These are phyloP conservation scores for Dipodomys merriami DNA, from an alignment of 2,113 vertebrate species.

Conservation along the genomic window DNA sequence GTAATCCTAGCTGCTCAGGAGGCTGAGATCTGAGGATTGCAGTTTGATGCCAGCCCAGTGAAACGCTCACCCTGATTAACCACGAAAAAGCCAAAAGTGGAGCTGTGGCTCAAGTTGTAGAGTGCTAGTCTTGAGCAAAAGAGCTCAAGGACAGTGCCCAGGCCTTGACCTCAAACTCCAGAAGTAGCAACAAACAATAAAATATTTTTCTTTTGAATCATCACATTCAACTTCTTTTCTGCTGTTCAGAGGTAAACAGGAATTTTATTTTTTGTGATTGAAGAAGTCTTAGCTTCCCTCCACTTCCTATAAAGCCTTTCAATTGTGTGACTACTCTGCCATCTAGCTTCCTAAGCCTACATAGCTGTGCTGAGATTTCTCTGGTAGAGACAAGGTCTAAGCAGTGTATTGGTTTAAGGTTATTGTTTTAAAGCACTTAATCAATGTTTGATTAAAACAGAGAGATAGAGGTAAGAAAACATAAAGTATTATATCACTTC, in stretches of 20 bases:
- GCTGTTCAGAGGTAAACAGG: fast-evolving
- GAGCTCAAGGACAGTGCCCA: too few species aligned
- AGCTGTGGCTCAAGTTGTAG: too few species aligned
- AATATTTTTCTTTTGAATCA: neutral
- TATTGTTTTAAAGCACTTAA: conserved; percentile 37
- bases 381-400: neutral
- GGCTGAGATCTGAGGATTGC: too few species aligned
- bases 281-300: neutral
- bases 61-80: too few species aligned
- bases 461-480: neutral
- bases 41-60: too few species aligned
- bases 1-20: neutral
- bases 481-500: neutral
- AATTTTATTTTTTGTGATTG: neutral
- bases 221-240: neutral
- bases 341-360: conserved; percentile 77
- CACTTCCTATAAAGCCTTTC: neutral
- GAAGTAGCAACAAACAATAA: too few species aligned
- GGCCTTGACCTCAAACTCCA: too few species aligned
- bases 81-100: too few species aligned
- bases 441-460: neutral
- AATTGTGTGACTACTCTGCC: conserved; percentile 77
- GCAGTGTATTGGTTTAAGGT: conserved; percentile 23
- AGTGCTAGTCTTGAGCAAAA: too few species aligned
- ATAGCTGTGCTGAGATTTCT: conserved; percentile 54